Evolutionary conservation across 1,140 invertebrate species (phyloP), one percentile per base, ranked within the genome.

Genomic region (Bombus sylvicola): DNA sequence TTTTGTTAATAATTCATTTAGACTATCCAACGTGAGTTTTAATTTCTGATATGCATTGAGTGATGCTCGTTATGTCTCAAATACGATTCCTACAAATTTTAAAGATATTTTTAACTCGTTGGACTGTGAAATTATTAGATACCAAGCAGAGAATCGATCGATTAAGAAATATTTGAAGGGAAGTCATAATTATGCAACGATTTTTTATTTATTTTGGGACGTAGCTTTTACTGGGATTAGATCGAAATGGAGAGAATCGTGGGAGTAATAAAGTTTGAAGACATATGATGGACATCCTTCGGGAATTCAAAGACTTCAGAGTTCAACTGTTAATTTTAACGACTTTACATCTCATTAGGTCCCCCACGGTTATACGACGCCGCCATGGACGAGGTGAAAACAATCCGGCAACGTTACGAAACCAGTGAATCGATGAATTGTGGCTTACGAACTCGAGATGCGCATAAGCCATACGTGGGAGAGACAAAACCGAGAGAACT

Each of bases 341-440:
- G 43, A 59, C 68, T 34, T 28, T 28, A 57, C 66, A 31, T 72
- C 80, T n/a, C 53, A 39, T 73, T 41, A 43, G n/a, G 41, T 39
- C 28, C 15, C 31, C 43, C 41, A 69, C 41, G 3, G 41, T 31
- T 25, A 37, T 13, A 71, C 53, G n/a, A 57, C 9, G 43, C 15
- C 28, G 59, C 6, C 37, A 41, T 72, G 43, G 62, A 62, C 73
- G 69, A 73, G 59, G 85, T 75, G 77, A 78, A 85, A 81, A 75
- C 71, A 87, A 89, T 82, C 69, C 47, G 71, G 66, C 47, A 37
- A 31, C 31, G 47, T 89, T 88, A 72, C 83, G 83, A 86, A 88
- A 88, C 75, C 71, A 25, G 15, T 69, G 83, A 74, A 85, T 88
- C 84, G 76, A 89, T 86, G 84, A 89, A 81, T 89, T 66, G 88